phyloP scores from a whole-genome alignment of 2,113 vertebrate species.

The Rhinopomastus cyanomelas region DNA sequence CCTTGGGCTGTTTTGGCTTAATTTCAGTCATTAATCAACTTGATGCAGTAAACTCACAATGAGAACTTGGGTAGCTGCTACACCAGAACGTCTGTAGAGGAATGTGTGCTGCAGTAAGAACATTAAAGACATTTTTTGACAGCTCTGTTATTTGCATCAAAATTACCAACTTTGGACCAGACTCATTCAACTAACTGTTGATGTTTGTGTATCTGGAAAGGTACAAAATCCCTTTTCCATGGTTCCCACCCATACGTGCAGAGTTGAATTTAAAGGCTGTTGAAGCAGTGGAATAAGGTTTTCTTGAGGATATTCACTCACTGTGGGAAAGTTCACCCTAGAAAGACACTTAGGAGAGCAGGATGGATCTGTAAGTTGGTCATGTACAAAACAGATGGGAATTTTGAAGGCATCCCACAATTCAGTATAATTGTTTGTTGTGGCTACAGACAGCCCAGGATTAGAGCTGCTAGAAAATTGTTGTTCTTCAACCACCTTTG shows the following conservation, averaged over 20 bases:
- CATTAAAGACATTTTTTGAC: background rate
- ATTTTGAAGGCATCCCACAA: background rate
- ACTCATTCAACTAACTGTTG: background rate
- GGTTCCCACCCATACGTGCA: accelerated
- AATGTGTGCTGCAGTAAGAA: background rate
- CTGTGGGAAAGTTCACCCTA: background rate
- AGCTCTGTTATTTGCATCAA: background rate
- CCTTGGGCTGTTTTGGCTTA: slow-evolving; percentile 26
- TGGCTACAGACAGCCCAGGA: background rate
- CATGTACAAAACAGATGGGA: background rate
- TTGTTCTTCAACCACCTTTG: background rate
- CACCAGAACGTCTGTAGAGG: background rate
- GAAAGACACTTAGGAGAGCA: background rate
- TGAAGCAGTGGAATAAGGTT: background rate
- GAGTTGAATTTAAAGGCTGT: background rate
- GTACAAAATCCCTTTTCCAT: background rate
- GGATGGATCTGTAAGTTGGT: background rate
- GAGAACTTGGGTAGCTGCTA: background rate
- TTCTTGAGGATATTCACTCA: background rate
- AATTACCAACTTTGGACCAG: background rate
- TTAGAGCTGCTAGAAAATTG: background rate
- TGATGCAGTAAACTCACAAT: background rate
- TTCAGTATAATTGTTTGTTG: background rate
- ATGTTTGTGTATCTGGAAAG: background rate
- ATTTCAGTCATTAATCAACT: slow-evolving; percentile 49